These are phyloP conservation scores for Phenganax subtilis DNA, from an alignment of 92 coral and sea anemone genomes.

Conservation along the genomic window DNA sequence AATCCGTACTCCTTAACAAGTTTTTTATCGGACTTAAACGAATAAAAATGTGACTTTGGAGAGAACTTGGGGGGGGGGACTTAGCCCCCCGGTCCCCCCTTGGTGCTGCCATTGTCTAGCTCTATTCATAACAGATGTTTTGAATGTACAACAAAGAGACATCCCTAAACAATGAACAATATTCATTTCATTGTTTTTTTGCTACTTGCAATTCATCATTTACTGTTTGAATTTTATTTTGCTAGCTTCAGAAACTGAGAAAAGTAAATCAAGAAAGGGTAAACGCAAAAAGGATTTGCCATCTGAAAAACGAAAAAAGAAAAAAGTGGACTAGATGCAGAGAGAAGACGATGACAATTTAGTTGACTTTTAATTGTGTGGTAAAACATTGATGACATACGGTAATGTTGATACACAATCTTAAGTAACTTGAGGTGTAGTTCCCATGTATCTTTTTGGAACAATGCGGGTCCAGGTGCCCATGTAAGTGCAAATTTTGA, in stretches of 20 bases:
- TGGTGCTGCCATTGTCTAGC: too few species aligned
- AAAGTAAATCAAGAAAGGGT: neutral
- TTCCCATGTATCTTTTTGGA: neutral
- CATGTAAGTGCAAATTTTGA: too few species aligned
- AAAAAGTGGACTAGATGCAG: constrained; percentile 6
- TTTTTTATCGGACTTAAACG: too few species aligned
- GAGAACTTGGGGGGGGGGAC: too few species aligned
- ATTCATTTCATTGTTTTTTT: neutral
- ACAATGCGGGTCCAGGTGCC: neutral
- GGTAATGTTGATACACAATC: neutral
- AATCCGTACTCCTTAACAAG: too few species aligned
- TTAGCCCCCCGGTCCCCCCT: too few species aligned
- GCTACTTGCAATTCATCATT: neutral
- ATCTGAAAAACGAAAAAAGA: constrained; percentile 13
- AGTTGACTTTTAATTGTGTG: neutral
- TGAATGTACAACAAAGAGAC: too few species aligned
- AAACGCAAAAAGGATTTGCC: constrained; percentile 25
- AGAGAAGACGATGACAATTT: neutral
- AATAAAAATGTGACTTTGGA: too few species aligned
- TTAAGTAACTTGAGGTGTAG: neutral
- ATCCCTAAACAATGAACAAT: too few species aligned
- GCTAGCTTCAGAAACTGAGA: constrained; percentile 22
- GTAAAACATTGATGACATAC: too few species aligned
- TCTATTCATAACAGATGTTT: too few species aligned
- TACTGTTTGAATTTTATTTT: neutral